These are phyloP conservation scores for Galerucella pusilla DNA, from an alignment of 2,888 invertebrate genomes.

Conservation along the genomic window DNA sequence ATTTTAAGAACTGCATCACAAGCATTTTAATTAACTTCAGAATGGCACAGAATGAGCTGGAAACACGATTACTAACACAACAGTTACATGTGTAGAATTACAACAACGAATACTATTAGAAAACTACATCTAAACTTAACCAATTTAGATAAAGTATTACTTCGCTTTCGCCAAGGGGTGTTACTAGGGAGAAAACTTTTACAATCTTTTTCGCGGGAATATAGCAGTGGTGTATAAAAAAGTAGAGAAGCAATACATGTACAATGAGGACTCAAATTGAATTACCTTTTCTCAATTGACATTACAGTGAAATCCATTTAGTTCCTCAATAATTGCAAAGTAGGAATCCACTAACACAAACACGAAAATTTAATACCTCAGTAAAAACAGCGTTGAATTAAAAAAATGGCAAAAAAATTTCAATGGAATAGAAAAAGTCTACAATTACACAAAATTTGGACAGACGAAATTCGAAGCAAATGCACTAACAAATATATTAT, in stretches of 20 bases:
- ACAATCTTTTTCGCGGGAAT: background rate
- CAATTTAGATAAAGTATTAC: background rate
- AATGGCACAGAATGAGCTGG: background rate
- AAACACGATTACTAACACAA: background rate
- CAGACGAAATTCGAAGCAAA: no score
- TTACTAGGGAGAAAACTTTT: background rate
- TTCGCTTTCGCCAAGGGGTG: background rate
- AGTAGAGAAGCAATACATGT: background rate
- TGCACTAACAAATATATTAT: no score
- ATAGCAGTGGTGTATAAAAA: background rate
- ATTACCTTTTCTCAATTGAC: background rate
- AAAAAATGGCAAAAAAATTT: no score
- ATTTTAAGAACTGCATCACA: background rate
- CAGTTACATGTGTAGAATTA: constrained; percentile 8
- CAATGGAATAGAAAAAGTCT: no score
- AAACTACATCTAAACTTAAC: constrained; percentile 17
- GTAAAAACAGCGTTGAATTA: no score
- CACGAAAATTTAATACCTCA: no score
- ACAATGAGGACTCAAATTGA: background rate
- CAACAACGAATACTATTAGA: constrained; percentile 7
- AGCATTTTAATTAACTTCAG: background rate
- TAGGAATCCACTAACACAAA: no score
- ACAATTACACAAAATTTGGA: no score
- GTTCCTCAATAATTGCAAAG: no score
- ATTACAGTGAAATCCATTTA: no score